A percentile compares a stretch with the other conserved stretches of the same genome.
These are phyloP conservation scores for Callitettix versicolor DNA, from an alignment of 1,140 invertebrate species.

Conservation along the genomic window DNA sequence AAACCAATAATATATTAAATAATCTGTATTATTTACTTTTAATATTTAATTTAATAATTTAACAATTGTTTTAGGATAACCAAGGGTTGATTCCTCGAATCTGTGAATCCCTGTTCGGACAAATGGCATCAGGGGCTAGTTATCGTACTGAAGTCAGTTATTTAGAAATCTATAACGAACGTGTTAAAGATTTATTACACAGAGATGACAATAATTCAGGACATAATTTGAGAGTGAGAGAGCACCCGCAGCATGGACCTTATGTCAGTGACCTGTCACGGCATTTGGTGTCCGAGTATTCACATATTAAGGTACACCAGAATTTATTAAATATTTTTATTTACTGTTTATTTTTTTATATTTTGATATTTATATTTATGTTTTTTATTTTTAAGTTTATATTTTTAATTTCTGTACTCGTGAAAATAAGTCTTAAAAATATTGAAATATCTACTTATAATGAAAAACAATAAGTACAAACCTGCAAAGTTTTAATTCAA, in stretches of 20 bases:
- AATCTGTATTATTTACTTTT: not conserved
- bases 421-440: not conserved
- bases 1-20: too few relatives aligned
- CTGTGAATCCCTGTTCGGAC: constrained; percentile 63
- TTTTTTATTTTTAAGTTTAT: constrained; percentile 7
- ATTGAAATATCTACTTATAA: not conserved
- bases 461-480: too few relatives aligned
- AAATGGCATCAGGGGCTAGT: constrained; percentile 65
- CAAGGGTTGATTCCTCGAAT: constrained; percentile 81
- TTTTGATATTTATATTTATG: constrained; percentile 11
- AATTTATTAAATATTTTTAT: not conserved
- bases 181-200: constrained; percentile 75
- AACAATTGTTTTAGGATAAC: constrained; percentile 46
- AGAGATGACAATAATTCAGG: constrained; percentile 45
- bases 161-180: constrained; percentile 83
- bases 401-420: not conserved
- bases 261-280: constrained; percentile 86
- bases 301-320: constrained; percentile 46
- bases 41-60: too few relatives aligned
- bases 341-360: constrained; percentile 1
- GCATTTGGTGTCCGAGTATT: constrained; percentile 76
- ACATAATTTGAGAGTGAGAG: constrained; percentile 71
- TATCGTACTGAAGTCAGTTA: constrained; percentile 70
- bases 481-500: too few relatives aligned
- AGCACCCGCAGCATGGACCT: constrained; percentile 83